A percentile compares a stretch with the other conserved stretches of the same genome.
Evolutionary conservation across 2,113 vertebrate species (phyloP).

Genomic region (Gavialis gangeticus): DNA sequence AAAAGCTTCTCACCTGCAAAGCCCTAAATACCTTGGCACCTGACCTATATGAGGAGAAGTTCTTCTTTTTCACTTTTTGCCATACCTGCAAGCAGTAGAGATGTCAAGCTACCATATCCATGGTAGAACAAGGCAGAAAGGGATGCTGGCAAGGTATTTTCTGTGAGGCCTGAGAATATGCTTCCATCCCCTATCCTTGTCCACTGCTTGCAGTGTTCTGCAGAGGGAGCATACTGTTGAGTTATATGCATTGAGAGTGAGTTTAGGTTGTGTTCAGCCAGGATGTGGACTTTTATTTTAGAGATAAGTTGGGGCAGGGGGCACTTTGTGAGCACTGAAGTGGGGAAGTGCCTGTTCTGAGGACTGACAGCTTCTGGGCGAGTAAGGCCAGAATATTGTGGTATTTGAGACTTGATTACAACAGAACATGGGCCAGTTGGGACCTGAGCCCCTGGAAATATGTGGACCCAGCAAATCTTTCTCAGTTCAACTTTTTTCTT

Average conservation of each 20-base stretch:
- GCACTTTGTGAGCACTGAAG: neutral
- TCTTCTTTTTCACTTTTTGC: neutral
- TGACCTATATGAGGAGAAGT: fast-evolving
- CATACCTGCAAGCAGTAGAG: neutral
- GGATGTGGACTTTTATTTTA: too few relatives aligned
- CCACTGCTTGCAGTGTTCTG: neutral
- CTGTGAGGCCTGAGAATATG: neutral
- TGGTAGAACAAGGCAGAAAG: neutral
- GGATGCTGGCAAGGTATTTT: neutral
- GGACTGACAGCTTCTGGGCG: neutral
- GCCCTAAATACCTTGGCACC: neutral
- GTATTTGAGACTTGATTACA: neutral
- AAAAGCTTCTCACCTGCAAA: neutral
- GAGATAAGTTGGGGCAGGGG: neutral
- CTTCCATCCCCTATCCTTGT: neutral
- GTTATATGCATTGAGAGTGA: neutral
- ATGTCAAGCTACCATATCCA: neutral
- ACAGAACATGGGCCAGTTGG: neutral
- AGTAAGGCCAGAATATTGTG: neutral
- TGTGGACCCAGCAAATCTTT: neutral
- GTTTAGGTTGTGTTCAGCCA: too few relatives aligned
- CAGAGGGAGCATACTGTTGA: neutral
- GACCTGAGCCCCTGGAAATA: neutral
- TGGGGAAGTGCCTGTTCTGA: neutral
- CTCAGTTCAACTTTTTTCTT: neutral